These are phyloP conservation scores for Diphyllodes magnificus DNA, from an alignment of 2,113 vertebrate genomes.

Conservation along the genomic window DNA sequence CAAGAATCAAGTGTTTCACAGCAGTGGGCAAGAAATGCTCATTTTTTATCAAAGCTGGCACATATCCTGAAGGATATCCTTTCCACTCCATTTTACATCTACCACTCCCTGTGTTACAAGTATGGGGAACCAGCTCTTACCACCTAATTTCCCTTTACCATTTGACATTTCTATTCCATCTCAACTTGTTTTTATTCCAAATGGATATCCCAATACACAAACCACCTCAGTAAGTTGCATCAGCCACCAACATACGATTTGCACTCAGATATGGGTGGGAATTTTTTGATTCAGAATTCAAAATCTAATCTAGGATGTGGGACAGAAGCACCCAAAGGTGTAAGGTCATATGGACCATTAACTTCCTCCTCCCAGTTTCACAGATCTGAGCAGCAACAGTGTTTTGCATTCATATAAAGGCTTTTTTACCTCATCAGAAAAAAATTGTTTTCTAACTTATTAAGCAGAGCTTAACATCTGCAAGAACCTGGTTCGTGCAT, in stretches of 20 bases:
- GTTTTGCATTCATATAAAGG: neutral
- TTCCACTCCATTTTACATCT: neutral
- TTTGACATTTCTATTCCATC: neutral
- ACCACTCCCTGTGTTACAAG: accelerated
- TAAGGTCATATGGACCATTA: neutral
- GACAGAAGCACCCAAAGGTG: neutral
- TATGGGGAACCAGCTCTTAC: neutral
- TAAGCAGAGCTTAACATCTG: neutral
- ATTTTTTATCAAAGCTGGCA: neutral
- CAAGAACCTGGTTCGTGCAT: neutral
- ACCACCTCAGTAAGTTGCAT: accelerated
- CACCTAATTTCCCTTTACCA: neutral
- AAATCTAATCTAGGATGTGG: neutral
- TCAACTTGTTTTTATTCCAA: neutral
- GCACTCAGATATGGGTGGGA: neutral
- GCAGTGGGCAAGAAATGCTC: neutral
- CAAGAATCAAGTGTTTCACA: neutral
- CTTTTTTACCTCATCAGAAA: neutral
- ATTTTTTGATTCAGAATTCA: neutral
- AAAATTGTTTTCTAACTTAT: neutral
- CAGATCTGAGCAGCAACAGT: neutral
- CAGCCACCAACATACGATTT: neutral
- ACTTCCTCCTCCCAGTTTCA: neutral
- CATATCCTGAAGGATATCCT: neutral
- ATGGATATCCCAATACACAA: neutral